Base-by-base conservation (phyloP, 2,113 vertebrate genomes). In the Setophaga coronata region DNA sequence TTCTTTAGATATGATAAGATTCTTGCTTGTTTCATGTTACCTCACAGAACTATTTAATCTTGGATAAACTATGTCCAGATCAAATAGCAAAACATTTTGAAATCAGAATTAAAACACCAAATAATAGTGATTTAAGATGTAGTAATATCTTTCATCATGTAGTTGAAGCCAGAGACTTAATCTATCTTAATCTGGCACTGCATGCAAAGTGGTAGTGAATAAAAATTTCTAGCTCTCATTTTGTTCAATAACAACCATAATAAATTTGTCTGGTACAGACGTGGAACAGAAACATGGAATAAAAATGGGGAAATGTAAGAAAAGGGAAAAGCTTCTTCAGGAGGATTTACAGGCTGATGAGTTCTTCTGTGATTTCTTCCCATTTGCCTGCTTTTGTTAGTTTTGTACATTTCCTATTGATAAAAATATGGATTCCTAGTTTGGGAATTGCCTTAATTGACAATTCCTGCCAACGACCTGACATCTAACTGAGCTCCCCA, bases 71-170 rank as follows among this genome's bases (percentile, higher is more conserved):
- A 10, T 34, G 57, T 42, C 58, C 78, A 62, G 58, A 72, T 87
- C 84, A 94, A 93, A 65, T 23, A 69, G 50, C 13, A 94, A 88
- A 85, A 80, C 38, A 88, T 80, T 80, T 62, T 38, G 48, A 90
- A 82, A 42, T 87, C 60, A 67, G 84, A 91, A 86, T 90, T 73
- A 85, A 86, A 89, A 1, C 28, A 74, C 43, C 79, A 79, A 85
- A 79, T 81, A 93, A 72, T 24, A 87, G 33, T 72, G 91, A 85
- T 93, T 95, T 91, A 79, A 89, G 77, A 85, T 76, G 58, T 54
- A 79, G 31, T 43, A 93, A 80, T 88, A 85, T 83, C 72, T 91
- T 95, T 77, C 62, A 90, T 92, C 50, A 33, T 88, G 74, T 86
- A 71, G 42, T 51, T 86, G 84, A 85, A 95, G 78, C 11, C 56